Evolutionary conservation across 2,113 vertebrate genomes (phyloP).

Genomic region (Austrofundulus limnaeus): DNA sequence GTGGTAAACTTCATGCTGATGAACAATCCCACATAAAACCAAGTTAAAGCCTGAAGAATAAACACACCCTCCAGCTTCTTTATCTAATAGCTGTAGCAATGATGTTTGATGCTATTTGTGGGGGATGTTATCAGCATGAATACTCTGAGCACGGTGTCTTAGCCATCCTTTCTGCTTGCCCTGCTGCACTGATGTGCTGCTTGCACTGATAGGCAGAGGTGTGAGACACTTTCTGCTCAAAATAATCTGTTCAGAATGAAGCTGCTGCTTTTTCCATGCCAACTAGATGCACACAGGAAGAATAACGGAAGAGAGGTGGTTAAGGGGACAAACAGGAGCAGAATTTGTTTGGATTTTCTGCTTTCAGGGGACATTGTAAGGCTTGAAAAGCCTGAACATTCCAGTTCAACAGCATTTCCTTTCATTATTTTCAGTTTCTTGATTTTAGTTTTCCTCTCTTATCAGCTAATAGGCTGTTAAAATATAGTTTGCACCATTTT

Average conservation of each 20-base stretch:
- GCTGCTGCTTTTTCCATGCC: constrained; percentile 24
- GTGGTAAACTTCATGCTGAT: neutral
- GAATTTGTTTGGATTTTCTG: constrained; percentile 33
- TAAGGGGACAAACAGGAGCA: constrained; percentile 38
- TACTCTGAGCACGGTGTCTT: constrained; percentile 31
- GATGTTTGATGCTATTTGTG: constrained; percentile 51
- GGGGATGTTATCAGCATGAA: constrained; percentile 48
- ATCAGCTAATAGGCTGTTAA: constrained; percentile 2
- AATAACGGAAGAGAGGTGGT: constrained; percentile 37
- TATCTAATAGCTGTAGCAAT: constrained; percentile 32
- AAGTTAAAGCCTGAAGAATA: constrained; percentile 14
- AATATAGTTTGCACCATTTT: constrained; percentile 17
- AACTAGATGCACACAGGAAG: constrained; percentile 16
- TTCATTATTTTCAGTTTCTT: constrained; percentile 39
- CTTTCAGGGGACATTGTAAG: constrained; percentile 16
- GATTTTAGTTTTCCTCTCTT: neutral
- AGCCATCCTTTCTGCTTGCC: constrained; percentile 28
- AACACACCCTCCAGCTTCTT: constrained; percentile 16
- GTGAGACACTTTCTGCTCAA: constrained; percentile 50
- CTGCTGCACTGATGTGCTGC: constrained; percentile 35
- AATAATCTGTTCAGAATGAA: constrained; percentile 55
- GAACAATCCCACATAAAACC: constrained; percentile 23
- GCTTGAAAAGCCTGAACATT: constrained; percentile 1
- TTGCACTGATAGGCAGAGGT: constrained; percentile 57
- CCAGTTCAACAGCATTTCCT: constrained; percentile 39